These are phyloP conservation scores for Dryobotodes eremita DNA, from an alignment of 2,888 invertebrate genomes.

Conservation along the genomic window DNA sequence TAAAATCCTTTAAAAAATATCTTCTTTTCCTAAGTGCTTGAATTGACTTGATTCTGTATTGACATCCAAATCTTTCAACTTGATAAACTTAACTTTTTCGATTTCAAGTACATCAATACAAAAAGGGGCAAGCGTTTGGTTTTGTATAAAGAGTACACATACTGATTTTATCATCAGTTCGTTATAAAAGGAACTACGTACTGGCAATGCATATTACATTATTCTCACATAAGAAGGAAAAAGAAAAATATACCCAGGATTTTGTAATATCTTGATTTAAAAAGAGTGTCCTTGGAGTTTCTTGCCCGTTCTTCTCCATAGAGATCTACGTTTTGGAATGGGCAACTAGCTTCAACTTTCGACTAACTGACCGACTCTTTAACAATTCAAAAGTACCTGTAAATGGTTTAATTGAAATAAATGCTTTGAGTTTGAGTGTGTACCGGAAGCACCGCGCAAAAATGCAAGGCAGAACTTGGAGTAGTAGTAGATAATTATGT, in stretches of 20 bases:
- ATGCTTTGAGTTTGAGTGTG: too few species aligned
- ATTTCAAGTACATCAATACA: conserved; percentile 14
- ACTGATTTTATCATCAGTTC: neutral
- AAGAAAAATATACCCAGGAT: too few species aligned
- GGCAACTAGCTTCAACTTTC: too few species aligned
- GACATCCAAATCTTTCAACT: neutral
- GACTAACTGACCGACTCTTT: too few species aligned
- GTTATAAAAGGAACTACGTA: neutral
- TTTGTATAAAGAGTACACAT: conserved; percentile 10
- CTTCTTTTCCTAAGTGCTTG: neutral
- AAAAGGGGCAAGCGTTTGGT: conserved; percentile 4
- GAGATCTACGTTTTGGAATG: too few species aligned
- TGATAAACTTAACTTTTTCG: neutral
- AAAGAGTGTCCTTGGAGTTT: too few species aligned
- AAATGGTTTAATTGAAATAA: too few species aligned
- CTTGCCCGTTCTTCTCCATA: too few species aligned
- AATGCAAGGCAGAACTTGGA: neutral
- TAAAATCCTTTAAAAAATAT: neutral
- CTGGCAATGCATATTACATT: conserved; percentile 16
- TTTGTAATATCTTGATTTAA: too few species aligned
- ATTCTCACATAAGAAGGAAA: too few species aligned
- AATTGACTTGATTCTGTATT: too few species aligned
- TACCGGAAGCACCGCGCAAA: neutral
- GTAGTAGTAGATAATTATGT: neutral
- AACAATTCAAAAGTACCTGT: too few species aligned